phyloP scores from a whole-genome alignment of 2,797 vertebrate genomes.

The Cheirogaleus major region DNA sequence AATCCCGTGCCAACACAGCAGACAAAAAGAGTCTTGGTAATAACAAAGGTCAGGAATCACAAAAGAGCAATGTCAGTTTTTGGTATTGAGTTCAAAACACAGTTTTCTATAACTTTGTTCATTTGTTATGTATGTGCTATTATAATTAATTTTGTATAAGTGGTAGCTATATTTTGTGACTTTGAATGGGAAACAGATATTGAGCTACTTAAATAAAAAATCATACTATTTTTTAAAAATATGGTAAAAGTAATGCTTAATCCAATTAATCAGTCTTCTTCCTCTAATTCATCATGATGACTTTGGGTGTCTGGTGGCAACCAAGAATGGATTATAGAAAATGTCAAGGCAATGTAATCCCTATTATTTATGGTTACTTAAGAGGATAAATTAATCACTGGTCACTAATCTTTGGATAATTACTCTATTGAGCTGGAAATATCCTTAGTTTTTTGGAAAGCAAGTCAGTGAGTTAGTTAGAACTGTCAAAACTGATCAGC shows the following conservation, averaged over 20 bases:
- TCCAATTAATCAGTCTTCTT: slow-evolving; percentile 84
- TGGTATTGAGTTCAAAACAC: background rate
- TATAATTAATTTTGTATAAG: background rate
- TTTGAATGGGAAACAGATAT: slow-evolving; percentile 31
- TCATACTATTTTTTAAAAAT: slow-evolving; percentile 48
- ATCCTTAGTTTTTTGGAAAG: slow-evolving; percentile 70
- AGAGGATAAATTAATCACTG: slow-evolving; percentile 85
- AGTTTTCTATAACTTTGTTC: background rate
- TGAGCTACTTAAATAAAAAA: slow-evolving; percentile 49
- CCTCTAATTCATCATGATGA: slow-evolving; percentile 82
- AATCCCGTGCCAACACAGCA: background rate
- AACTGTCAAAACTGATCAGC: slow-evolving; percentile 80
- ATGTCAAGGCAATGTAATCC: slow-evolving; percentile 81
- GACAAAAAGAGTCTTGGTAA: slow-evolving; percentile 11
- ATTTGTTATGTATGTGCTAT: background rate
- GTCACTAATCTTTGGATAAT: slow-evolving; percentile 87
- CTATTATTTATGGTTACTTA: slow-evolving; percentile 87
- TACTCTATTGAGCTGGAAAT: slow-evolving; percentile 82
- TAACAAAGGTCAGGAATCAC: background rate
- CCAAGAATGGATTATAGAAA: slow-evolving; percentile 80
- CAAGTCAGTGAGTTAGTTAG: slow-evolving; percentile 75
- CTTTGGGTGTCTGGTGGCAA: slow-evolving; percentile 82
- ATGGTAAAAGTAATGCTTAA: slow-evolving; percentile 79
- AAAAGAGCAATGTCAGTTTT: slow-evolving; percentile 16
- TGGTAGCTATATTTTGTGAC: background rate